Conservation (phyloP, 2,113 vertebrate genomes). For the Danio rerio region DNA sequence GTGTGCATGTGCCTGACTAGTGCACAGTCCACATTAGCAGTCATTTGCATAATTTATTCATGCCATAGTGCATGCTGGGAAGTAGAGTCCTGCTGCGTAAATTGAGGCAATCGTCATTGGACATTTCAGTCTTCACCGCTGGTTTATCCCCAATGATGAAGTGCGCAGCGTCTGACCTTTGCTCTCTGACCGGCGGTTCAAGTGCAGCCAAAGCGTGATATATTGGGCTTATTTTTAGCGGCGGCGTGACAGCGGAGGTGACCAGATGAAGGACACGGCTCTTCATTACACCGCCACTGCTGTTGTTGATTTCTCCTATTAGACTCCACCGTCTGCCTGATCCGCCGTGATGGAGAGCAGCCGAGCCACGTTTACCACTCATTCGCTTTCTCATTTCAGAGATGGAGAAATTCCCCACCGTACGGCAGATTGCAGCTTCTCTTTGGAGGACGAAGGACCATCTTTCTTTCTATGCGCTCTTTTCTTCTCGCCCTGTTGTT, state of each 20-base stretch:
- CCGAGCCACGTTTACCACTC: neutral
- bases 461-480: neutral
- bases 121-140: neutral
- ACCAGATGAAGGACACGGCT: conserved; percentile 37
- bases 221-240: conserved; percentile 36
- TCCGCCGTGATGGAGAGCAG: conserved; percentile 18
- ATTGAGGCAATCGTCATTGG: neutral
- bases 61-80: conserved; percentile 20
- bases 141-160: conserved; percentile 46
- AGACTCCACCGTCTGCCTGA: conserved; percentile 32
- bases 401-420: conserved; percentile 5
- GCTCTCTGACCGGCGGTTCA: conserved; percentile 44
- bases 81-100: conserved; percentile 11
- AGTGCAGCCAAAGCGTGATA: conserved; percentile 8
- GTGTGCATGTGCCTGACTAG: too few relatives aligned
- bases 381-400: conserved; percentile 13
- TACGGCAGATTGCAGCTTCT: conserved; percentile 3
- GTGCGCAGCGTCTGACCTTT: conserved; percentile 53
- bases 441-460: conserved; percentile 24
- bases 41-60: conserved; percentile 20
- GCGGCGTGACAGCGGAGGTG: conserved; percentile 35
- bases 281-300: conserved; percentile 19
- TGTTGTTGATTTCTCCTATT: conserved; percentile 36
- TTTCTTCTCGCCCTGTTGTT: too few relatives aligned
- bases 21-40: neutral